These are phyloP conservation scores for Pheosia tremula DNA, from an alignment of 2,888 invertebrate species.

Conservation along the genomic window DNA sequence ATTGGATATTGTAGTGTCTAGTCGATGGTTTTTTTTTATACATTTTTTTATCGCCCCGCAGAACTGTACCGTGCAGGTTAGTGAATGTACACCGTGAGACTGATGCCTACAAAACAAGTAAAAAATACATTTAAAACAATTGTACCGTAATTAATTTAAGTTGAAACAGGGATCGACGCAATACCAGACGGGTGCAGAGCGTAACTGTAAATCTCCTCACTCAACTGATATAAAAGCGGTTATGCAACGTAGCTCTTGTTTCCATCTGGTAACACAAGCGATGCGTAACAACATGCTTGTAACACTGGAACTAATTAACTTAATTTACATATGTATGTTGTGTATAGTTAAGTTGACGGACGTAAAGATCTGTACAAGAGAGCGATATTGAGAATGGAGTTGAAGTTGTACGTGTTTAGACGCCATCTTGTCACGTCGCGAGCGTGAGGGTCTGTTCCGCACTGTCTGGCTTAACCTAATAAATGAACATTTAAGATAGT, in stretches of 20 bases:
- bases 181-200: slow-evolving; percentile 58
- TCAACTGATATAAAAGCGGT: slow-evolving; percentile 3
- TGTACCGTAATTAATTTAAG: slow-evolving; percentile 63
- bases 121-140: slow-evolving; percentile 37
- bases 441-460: slow-evolving; percentile 25
- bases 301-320: not conserved
- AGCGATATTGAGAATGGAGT: slow-evolving; percentile 14
- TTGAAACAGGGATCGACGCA: slow-evolving; percentile 70
- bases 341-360: slow-evolving; percentile 38
- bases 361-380: slow-evolving; percentile 16
- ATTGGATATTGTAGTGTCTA: slow-evolving; percentile 77
- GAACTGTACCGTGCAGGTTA: slow-evolving; percentile 49
- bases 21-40: slow-evolving; percentile 65
- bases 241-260: slow-evolving; percentile 22
- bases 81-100: slow-evolving; percentile 57
- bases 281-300: slow-evolving; percentile 21
- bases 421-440: slow-evolving; percentile 14
- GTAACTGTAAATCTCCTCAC: not conserved
- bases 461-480: slow-evolving; percentile 61
- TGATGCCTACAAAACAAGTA: slow-evolving; percentile 56
- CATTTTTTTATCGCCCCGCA: slow-evolving; percentile 49
- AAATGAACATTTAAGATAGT: slow-evolving; percentile 61
- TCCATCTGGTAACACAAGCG: slow-evolving; percentile 28
- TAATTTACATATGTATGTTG: slow-evolving; percentile 14
- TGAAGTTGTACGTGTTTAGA: not conserved